phyloP scores from a whole-genome alignment of 2,888 invertebrate genomes.

The Cyclophora punctaria region DNA sequence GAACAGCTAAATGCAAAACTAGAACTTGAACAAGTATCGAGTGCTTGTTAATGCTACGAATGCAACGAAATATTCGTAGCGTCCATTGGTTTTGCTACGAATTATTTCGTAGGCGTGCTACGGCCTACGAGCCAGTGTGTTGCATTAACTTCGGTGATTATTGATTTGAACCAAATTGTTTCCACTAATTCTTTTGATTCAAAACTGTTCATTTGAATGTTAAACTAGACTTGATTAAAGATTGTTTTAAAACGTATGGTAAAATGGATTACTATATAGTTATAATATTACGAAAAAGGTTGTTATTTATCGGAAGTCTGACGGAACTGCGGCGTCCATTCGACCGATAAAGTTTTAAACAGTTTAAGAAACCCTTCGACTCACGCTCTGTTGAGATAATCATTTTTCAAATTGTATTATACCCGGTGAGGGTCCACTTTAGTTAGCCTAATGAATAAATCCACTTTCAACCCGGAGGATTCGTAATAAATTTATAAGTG shows the following conservation, averaged over 20 bases:
- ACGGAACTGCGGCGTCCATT: too few species aligned
- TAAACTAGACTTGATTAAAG: too few species aligned
- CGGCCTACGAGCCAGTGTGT: slow-evolving; percentile 7
- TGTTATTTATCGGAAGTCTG: too few species aligned
- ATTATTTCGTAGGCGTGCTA: slow-evolving; percentile 12
- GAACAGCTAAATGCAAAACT: too few species aligned
- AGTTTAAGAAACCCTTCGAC: slow-evolving; percentile 5
- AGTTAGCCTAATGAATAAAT: slow-evolving; percentile 31
- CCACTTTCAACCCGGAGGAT: background rate
- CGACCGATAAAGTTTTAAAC: slow-evolving; percentile 9
- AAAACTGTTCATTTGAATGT: too few species aligned
- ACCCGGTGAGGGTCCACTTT: slow-evolving; percentile 22
- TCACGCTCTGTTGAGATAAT: slow-evolving; percentile 17
- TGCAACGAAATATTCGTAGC: slow-evolving; percentile 9
- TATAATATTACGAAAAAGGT: too few species aligned
- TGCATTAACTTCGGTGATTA: background rate
- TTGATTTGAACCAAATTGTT: too few species aligned
- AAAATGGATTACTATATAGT: too few species aligned
- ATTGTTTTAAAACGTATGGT: too few species aligned
- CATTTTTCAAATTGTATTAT: slow-evolving; percentile 32
- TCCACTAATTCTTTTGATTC: too few species aligned
- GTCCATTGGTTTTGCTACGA: slow-evolving; percentile 7
- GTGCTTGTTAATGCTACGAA: background rate
- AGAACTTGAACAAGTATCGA: background rate
- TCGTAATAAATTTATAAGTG: too few species aligned